Evolutionary conservation across 2,888 invertebrate species (phyloP).

Genomic region (Salticus scenicus): DNA sequence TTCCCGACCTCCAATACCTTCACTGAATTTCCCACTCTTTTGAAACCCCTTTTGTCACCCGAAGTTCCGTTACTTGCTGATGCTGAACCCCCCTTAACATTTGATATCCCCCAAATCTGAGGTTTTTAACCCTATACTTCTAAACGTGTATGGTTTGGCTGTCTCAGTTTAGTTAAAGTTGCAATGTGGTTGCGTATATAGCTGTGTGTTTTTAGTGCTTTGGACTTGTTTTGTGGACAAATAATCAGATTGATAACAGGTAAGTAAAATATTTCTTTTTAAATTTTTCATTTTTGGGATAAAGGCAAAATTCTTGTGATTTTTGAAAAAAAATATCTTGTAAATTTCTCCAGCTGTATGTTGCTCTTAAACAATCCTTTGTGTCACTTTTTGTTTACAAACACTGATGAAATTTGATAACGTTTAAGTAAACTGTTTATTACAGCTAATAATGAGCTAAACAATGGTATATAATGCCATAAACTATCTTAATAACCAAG

Average conservation of each 20-base stretch:
- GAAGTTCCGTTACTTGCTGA: constrained; percentile 62
- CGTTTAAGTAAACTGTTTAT: no score
- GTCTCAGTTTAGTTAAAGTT: constrained; percentile 38
- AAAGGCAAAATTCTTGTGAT: no score
- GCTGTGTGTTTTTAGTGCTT: neutral
- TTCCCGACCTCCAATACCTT: constrained; percentile 56
- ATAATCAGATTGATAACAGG: neutral
- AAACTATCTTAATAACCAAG: no score
- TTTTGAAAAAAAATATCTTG: no score
- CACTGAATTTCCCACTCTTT: constrained; percentile 65
- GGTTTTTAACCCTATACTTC: constrained; percentile 57
- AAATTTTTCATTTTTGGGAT: no score
- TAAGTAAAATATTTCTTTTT: neutral
- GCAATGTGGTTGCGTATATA: constrained; percentile 30
- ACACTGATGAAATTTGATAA: no score
- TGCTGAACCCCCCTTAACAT: constrained; percentile 10
- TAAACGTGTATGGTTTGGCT: constrained; percentile 30
- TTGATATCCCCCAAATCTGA: neutral
- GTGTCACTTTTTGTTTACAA: no score
- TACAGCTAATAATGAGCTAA: no score
- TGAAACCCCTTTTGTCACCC: constrained; percentile 41
- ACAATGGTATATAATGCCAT: no score
- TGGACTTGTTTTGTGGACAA: neutral
- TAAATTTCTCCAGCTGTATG: no score
- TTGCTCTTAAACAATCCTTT: no score